Conservation (phyloP, 1,140 invertebrate species). For the Drosophila aff. region DNA sequence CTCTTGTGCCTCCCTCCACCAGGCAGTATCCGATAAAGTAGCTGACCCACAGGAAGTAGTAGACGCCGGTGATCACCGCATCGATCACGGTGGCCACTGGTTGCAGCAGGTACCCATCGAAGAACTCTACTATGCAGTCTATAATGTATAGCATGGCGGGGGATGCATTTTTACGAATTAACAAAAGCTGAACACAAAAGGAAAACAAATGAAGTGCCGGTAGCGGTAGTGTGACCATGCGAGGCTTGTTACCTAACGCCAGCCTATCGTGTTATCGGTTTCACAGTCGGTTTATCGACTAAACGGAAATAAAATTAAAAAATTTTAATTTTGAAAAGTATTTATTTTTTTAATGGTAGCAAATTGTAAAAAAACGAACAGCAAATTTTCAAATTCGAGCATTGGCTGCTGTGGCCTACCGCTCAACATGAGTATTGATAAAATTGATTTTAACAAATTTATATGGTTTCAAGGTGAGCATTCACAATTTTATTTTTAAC, state of each 20-base stretch:
- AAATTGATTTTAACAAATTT: too few relatives aligned
- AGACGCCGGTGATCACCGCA: slow-evolving; percentile 23
- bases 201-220: slow-evolving; percentile 46
- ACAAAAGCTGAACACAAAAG: slow-evolving; percentile 16
- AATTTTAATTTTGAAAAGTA: neutral
- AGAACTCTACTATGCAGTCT: slow-evolving; percentile 1
- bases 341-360: too few relatives aligned
- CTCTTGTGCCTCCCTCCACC: slow-evolving; percentile 24
- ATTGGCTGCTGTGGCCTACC: too few relatives aligned
- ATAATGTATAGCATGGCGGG: slow-evolving; percentile 42
- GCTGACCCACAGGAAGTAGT: slow-evolving; percentile 59
- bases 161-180: slow-evolving; percentile 3
- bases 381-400: too few relatives aligned
- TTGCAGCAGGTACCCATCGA: slow-evolving; percentile 40
- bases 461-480: too few relatives aligned
- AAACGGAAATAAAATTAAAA: neutral
- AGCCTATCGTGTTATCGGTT: neutral
- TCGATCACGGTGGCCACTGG: slow-evolving; percentile 39
- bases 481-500: too few relatives aligned
- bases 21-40: slow-evolving; percentile 57
- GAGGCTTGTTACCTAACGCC: neutral
- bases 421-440: too few relatives aligned
- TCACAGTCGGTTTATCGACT: neutral
- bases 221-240: slow-evolving; percentile 10
- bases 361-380: too few relatives aligned